These are phyloP conservation scores for Hemibagrus wyckioides DNA, from an alignment of 2,113 vertebrate species.

Conservation along the genomic window DNA sequence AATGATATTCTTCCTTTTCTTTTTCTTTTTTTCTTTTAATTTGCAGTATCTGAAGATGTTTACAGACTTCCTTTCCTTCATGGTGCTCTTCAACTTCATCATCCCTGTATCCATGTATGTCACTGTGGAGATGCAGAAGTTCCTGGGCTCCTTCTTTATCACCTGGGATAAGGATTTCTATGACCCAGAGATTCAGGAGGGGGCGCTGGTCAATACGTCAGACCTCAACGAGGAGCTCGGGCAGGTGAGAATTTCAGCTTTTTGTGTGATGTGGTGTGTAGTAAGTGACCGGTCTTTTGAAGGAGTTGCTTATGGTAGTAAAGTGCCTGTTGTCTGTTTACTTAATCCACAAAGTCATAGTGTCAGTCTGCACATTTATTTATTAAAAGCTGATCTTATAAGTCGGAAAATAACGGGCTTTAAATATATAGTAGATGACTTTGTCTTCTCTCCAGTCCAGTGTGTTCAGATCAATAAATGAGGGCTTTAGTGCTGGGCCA, in stretches of 20 bases:
- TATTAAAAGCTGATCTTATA: neutral
- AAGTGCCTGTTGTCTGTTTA: neutral
- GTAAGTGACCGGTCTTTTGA: neutral
- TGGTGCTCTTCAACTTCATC: conserved; percentile 99
- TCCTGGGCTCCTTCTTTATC: conserved; percentile 97
- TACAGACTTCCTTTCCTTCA: conserved; percentile 97
- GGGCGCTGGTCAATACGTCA: conserved; percentile 95
- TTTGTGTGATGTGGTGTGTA: neutral
- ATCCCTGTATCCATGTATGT: conserved; percentile 99
- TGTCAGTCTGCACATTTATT: neutral
- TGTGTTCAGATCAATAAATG: neutral
- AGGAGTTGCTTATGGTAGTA: neutral
- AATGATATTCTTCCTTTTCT: neutral
- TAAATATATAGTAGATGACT: neutral
- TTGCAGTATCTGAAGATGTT: conserved; percentile 93
- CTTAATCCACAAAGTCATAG: neutral
- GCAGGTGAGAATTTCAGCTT: conserved; percentile 77
- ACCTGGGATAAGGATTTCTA: conserved; percentile 96
- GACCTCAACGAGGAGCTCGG: conserved; percentile 98
- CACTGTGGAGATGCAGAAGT: conserved; percentile 99
- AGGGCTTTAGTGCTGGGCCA: neutral
- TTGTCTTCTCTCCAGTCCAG: neutral
- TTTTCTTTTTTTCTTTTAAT: neutral
- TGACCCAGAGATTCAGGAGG: conserved; percentile 89
- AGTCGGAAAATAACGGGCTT: neutral